Evolutionary conservation across 2,888 invertebrate species (phyloP).

Genomic region (Halocaridina rubra): DNA sequence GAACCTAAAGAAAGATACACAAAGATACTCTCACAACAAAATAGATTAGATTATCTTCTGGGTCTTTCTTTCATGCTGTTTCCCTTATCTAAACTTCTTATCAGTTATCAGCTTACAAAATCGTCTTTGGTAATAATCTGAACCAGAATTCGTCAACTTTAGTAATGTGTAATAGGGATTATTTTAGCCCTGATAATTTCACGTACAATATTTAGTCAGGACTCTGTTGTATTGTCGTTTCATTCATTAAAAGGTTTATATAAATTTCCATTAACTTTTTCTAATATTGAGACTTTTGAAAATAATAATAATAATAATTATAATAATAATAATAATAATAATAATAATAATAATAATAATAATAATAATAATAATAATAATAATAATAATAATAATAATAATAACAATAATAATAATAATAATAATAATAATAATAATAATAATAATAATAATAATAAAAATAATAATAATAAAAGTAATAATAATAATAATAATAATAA

Average conservation of each 20-base stretch:
- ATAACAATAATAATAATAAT: neutral
- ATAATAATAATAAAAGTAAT: too few species aligned
- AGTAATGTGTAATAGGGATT: neutral
- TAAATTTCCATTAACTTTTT: neutral
- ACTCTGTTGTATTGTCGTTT: neutral
- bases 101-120: too few species aligned
- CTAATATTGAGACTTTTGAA: neutral
- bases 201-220: neutral
- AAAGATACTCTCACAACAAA: too few species aligned
- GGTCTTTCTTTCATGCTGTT: too few species aligned
- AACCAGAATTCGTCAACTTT: too few species aligned
- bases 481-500: neutral
- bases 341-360: neutral
- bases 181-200: neutral
- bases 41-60: too few species aligned
- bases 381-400: neutral
- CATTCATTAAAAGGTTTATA: neutral
- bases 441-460: neutral
- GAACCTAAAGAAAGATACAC: too few species aligned
- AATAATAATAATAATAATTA: neutral
- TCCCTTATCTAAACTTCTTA: too few species aligned
- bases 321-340: neutral
- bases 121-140: too few species aligned
- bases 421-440: neutral
- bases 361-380: neutral